Percentiles rank a stretch among this genome's conserved stretches.
Conservation (phyloP, 2,797 vertebrate genomes). For the Anolis apletophallus region DNA sequence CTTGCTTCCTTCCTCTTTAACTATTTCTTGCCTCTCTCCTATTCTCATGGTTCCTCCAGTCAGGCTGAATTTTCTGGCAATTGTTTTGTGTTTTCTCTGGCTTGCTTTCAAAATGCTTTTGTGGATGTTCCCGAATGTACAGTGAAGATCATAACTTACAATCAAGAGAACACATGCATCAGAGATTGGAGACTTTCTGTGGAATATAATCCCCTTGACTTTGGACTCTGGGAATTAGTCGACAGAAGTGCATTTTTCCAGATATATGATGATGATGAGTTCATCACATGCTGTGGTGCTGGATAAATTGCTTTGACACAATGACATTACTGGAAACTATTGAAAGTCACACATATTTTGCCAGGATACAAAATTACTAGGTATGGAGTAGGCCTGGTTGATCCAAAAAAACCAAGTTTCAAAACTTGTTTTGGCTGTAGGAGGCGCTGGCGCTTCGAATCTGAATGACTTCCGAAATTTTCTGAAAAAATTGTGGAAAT, state of each 20-base stretch:
- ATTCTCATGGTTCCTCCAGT: not conserved
- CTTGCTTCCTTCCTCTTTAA: constrained; percentile 51
- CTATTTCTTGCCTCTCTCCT: constrained; percentile 42
- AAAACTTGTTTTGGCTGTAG: no score
- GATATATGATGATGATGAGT: not conserved
- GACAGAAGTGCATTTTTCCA: not conserved
- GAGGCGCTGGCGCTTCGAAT: no score
- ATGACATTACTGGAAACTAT: not conserved
- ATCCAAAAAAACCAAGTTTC: no score
- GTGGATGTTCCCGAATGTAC: not conserved
- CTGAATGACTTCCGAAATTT: no score
- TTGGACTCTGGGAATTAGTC: not conserved
- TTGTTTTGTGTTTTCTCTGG: not conserved
- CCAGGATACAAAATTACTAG: no score
- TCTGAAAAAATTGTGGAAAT: no score
- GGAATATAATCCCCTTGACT: no score
- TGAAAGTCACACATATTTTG: not conserved
- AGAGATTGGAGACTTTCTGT: not conserved
- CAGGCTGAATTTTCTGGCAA: not conserved
- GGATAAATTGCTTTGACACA: not conserved
- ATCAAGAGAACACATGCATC: not conserved
- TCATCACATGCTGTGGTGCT: not conserved
- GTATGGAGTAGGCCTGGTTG: no score
- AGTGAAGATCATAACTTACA: not conserved
- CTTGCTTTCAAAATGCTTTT: not conserved